A percentile compares a stretch with the other conserved stretches of the same genome.
Evolutionary conservation across 1,140 invertebrate species (phyloP).

Genomic region (Cydia fagiglandana): DNA sequence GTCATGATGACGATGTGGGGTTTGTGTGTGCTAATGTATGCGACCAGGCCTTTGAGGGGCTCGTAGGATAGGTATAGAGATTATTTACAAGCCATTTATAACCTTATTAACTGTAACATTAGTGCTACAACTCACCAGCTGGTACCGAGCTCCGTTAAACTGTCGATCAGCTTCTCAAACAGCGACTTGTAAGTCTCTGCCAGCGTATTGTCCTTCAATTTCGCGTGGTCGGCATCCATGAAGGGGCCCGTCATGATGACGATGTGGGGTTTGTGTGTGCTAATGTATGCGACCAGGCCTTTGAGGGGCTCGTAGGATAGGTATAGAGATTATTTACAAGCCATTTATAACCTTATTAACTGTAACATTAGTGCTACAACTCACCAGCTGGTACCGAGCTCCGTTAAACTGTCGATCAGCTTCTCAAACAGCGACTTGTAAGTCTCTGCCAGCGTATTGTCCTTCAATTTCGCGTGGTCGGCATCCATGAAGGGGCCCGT

Average conservation of each 20-base stretch:
- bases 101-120: not conserved
- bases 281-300: slow-evolving; percentile 86
- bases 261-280: slow-evolving; percentile 86
- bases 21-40: slow-evolving; percentile 83
- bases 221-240: slow-evolving; percentile 84
- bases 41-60: slow-evolving; percentile 88
- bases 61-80: slow-evolving; percentile 82
- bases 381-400: slow-evolving; percentile 58
- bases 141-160: slow-evolving; percentile 56
- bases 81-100: not conserved
- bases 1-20: slow-evolving; percentile 90
- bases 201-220: slow-evolving; percentile 80
- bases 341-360: not conserved
- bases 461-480: slow-evolving; percentile 81
- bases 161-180: slow-evolving; percentile 84
- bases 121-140: slow-evolving; percentile 49
- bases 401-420: slow-evolving; percentile 78
- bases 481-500: slow-evolving; percentile 91
- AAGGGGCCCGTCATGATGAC: slow-evolving; percentile 92
- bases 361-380: not conserved
- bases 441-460: slow-evolving; percentile 81
- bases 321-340: not conserved
- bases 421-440: slow-evolving; percentile 86
- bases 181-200: slow-evolving; percentile 84
- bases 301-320: slow-evolving; percentile 89